Conservation (phyloP, 2,797 vertebrate genomes). For the Chloroceryle inda region DNA sequence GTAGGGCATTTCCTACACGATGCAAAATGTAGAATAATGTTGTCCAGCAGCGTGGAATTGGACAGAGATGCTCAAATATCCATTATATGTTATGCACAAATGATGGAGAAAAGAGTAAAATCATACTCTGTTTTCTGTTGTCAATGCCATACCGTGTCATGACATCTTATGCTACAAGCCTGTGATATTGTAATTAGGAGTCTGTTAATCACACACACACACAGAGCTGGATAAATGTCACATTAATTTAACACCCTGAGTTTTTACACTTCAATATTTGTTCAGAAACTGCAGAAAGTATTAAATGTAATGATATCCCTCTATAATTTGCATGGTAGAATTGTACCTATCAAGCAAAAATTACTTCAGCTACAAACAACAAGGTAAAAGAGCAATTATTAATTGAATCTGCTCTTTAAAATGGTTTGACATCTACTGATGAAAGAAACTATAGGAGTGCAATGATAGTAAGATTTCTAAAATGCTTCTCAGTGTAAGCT, state of each 20-base stretch:
- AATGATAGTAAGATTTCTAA: not conserved
- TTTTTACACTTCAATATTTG: slow-evolving; percentile 52
- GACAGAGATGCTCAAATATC: not conserved
- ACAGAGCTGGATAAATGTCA: slow-evolving; percentile 24
- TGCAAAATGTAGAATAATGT: not conserved
- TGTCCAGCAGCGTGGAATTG: not conserved
- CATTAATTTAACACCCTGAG: slow-evolving; percentile 38
- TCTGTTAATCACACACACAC: slow-evolving; percentile 26
- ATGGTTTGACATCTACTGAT: slow-evolving; percentile 46
- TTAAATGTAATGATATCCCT: slow-evolving; percentile 43
- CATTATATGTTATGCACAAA: not conserved
- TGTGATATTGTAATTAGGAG: not conserved
- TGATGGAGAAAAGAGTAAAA: not conserved
- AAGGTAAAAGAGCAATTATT: slow-evolving; percentile 39
- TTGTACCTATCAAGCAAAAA: slow-evolving; percentile 53
- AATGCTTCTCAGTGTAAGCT: not conserved
- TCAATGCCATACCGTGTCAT: fast-evolving
- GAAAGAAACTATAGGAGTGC: not conserved
- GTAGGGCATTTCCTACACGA: not conserved
- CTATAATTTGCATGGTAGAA: slow-evolving; percentile 45
- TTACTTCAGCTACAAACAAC: slow-evolving; percentile 52
- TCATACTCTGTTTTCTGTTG: not conserved
- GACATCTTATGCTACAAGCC: not conserved
- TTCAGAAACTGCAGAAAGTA: slow-evolving; percentile 54
- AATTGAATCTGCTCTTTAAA: slow-evolving; percentile 55